Evolutionary conservation across 2,888 invertebrate genomes (phyloP).

Genomic region (Aphodius granarius): DNA sequence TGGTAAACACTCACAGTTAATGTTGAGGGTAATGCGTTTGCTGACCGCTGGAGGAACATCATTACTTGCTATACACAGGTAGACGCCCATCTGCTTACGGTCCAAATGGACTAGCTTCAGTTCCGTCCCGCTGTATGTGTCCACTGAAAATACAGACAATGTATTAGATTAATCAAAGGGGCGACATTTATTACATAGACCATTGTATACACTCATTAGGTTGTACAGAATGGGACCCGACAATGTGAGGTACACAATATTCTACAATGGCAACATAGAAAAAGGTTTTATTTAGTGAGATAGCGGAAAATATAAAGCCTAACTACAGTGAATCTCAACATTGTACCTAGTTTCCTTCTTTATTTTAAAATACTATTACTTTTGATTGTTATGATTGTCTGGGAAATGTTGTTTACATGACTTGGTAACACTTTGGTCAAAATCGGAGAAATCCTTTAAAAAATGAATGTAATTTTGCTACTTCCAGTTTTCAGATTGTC

Average conservation of each 20-base stretch:
- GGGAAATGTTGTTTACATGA: too few species aligned
- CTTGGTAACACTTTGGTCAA: too few species aligned
- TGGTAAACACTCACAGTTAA: constrained; percentile 69
- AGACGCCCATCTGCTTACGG: constrained; percentile 64
- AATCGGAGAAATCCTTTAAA: too few species aligned
- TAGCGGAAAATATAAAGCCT: too few species aligned
- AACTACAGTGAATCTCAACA: too few species aligned
- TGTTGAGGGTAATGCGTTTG: constrained; percentile 71
- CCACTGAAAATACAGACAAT: constrained; percentile 45
- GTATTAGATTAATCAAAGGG: neutral
- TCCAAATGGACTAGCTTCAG: constrained; percentile 60
- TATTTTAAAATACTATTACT: too few species aligned
- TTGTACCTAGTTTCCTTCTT: too few species aligned
- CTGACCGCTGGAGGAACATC: constrained; percentile 65
- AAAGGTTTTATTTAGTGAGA: neutral
- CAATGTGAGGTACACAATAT: neutral
- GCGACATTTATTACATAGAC: neutral
- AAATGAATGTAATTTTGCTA: too few species aligned
- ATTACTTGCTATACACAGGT: constrained; percentile 65
- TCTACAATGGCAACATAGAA: neutral
- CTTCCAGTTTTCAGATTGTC: too few species aligned
- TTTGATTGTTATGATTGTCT: too few species aligned
- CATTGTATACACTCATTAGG: neutral
- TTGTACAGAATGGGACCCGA: neutral
- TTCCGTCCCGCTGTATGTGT: constrained; percentile 58